Evolutionary conservation across 2,888 invertebrate genomes (phyloP), one percentile per base, ranked within the genome.

Genomic region (Caenorhabditis sinica): DNA sequence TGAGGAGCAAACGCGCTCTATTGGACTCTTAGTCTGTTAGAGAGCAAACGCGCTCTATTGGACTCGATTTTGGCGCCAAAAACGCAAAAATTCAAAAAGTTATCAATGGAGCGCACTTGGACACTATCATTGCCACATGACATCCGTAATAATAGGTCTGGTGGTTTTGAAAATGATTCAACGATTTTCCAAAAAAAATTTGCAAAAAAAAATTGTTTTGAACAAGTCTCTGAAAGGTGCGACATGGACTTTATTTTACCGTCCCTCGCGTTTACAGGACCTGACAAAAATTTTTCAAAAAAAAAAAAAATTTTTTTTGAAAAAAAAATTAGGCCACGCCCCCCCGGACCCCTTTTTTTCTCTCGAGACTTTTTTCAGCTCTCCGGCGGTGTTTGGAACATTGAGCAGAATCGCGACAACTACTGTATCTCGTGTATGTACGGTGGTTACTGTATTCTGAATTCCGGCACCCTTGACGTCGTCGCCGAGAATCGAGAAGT

Each of bases 321-420:
- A n/a, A n/a, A n/a, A n/a, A n/a, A n/a, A n/a, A n/a, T n/a, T n/a
- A n/a, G n/a, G n/a, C n/a, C n/a, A n/a, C n/a, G n/a, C n/a, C n/a
- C n/a, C n/a, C n/a, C n/a, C n/a, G n/a, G n/a, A n/a, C n/a, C n/a
- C n/a, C n/a, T n/a, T n/a, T n/a, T n/a, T n/a, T n/a, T n/a, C n/a
- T n/a, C n/a, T n/a, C n/a, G n/a, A n/a, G n/a, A n/a, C n/a, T 11
- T 11, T 66, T 85, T 87, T 66, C 79, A 88, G 88, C 74, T 85
- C 1, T 36, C 66, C 33, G 88, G 88, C 1, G 88, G 88, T 2
- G 86, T 88, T 15, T 88, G 88, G 88, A 85, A 88, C 45, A 77
- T 88, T 20, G 88, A 88, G 60, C 60, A 61, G 40, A 60, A 49
- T 20, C 51, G 40, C 0, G 9, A 51, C 2, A 53, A 72, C 2